Percentiles rank a stretch among this genome's conserved stretches.
phyloP scores from a whole-genome alignment of 92 coral and sea anemone species.

The Zoanthus sansibaricus region DNA sequence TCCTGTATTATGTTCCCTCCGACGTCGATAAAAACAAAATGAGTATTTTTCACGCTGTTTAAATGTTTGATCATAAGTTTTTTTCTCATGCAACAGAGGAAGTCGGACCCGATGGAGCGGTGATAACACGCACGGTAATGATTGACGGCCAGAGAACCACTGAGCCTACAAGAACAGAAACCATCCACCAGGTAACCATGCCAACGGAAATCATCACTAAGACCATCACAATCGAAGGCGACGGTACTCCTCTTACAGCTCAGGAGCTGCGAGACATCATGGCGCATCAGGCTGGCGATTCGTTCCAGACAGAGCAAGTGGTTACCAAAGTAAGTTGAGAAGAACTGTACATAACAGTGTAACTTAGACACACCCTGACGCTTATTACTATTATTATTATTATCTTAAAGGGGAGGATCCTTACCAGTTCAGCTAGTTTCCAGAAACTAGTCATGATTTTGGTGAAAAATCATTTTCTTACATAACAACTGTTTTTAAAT shows the following conservation, averaged over 20 bases:
- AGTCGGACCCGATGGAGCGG: slow-evolving; percentile 74
- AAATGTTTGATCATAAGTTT: too few relatives aligned
- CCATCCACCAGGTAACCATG: slow-evolving; percentile 84
- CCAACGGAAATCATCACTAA: slow-evolving; percentile 97
- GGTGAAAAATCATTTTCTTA: too few relatives aligned
- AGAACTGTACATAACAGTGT: background rate
- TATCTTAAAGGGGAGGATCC: too few relatives aligned
- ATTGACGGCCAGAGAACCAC: slow-evolving; percentile 80
- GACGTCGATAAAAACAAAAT: too few relatives aligned
- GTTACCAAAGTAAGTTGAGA: slow-evolving; percentile 71
- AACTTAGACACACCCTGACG: too few relatives aligned
- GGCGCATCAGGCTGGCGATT: slow-evolving; percentile 81
- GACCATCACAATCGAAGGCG: slow-evolving; percentile 99
- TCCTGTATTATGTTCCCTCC: too few relatives aligned
- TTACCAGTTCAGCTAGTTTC: too few relatives aligned
- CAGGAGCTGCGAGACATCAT: slow-evolving; percentile 93
- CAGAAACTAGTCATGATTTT: too few relatives aligned
- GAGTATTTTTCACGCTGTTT: too few relatives aligned
- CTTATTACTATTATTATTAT: too few relatives aligned
- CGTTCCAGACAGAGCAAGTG: slow-evolving; percentile 77
- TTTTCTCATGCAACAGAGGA: slow-evolving; percentile 41
- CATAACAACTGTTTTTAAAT: too few relatives aligned
- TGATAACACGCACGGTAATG: slow-evolving; percentile 89
- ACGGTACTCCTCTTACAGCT: slow-evolving; percentile 96
- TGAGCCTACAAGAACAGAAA: slow-evolving; percentile 81